Conservation (phyloP, 2,113 vertebrate genomes). For the Cebidichthys violaceus region DNA sequence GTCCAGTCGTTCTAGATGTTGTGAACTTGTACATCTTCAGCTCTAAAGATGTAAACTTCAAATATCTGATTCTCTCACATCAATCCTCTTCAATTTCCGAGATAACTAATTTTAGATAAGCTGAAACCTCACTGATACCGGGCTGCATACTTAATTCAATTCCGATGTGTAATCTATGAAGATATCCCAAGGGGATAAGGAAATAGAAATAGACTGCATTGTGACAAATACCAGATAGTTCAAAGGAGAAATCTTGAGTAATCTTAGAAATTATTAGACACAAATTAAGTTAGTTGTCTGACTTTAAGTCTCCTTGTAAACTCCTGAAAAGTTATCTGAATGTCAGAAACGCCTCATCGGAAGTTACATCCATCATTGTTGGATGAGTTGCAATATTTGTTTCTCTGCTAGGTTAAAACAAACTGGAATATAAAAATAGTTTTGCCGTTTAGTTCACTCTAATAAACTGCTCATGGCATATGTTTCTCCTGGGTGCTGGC, state of each 20-base stretch:
- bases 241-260: conserved; percentile 34
- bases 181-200: conserved; percentile 33
- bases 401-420: not conserved
- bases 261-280: conserved; percentile 19
- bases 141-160: conserved; percentile 20
- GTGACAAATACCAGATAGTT: conserved; percentile 22
- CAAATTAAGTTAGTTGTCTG: conserved; percentile 26
- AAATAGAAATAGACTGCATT: conserved; percentile 27
- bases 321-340: conserved; percentile 17
- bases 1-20: conserved; percentile 18
- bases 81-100: conserved; percentile 38
- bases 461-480: conserved; percentile 44
- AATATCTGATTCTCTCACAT: conserved; percentile 32
- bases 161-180: conserved; percentile 50
- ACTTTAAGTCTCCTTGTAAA: conserved; percentile 12
- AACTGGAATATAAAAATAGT: conserved; percentile 2
- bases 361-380: not conserved
- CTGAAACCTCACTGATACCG: conserved; percentile 6
- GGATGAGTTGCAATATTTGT: not conserved
- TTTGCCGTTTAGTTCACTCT: conserved; percentile 15
- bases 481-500: conserved; percentile 32
- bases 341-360: conserved; percentile 10
- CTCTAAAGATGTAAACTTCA: conserved; percentile 28
- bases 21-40: conserved; percentile 22
- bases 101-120: conserved; percentile 59